Percentiles rank a stretch among this genome's conserved stretches.
These are phyloP conservation scores for Acrocephalus arundinaceus DNA, from an alignment of 2,113 vertebrate species.

Conservation along the genomic window DNA sequence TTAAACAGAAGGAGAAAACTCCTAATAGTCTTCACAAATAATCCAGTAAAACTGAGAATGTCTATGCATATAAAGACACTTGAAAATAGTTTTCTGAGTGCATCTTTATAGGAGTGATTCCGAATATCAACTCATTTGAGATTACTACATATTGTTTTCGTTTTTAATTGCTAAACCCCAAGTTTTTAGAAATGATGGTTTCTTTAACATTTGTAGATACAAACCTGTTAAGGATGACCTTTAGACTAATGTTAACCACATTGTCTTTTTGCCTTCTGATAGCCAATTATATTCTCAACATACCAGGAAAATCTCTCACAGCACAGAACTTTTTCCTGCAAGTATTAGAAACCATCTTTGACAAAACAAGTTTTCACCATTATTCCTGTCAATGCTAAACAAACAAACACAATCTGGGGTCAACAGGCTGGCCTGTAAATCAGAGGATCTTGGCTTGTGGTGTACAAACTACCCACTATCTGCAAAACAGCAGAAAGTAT, in stretches of 20 bases:
- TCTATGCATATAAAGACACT: not conserved
- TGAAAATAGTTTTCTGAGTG: not conserved
- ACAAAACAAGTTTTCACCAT: not conserved
- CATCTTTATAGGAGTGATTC: not conserved
- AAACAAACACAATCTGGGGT: not conserved
- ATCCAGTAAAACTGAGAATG: not conserved
- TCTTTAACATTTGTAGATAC: not conserved
- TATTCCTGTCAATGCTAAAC: not conserved
- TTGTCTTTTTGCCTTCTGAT: not conserved
- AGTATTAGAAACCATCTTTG: not conserved
- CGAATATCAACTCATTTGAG: not conserved
- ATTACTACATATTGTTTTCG: not conserved
- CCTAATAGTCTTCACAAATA: not conserved
- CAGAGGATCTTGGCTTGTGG: not conserved
- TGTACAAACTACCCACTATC: not conserved
- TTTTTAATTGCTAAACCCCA: not conserved
- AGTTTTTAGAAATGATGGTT: not conserved
- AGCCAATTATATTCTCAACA: not conserved
- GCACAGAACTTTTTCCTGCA: not conserved
- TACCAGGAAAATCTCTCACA: not conserved
- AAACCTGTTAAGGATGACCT: not conserved
- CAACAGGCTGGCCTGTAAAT: not conserved
- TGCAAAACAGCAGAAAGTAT: not conserved
- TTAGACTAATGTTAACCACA: not conserved
- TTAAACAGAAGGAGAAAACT: not conserved